phyloP scores from a whole-genome alignment of 2,888 invertebrate species.

The Pseudococcus viburni region DNA sequence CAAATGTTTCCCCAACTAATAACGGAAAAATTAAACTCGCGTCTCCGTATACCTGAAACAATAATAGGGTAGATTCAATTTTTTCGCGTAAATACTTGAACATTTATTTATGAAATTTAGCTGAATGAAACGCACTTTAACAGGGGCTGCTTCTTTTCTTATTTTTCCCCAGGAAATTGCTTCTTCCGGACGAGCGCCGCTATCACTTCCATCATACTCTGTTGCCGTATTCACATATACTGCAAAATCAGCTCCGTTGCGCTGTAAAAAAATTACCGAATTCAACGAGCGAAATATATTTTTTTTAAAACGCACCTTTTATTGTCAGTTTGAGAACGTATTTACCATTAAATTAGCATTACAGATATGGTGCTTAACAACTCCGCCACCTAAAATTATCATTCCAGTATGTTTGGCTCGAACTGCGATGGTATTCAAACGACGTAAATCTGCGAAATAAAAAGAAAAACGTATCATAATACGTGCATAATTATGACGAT shows the following conservation, averaged over 20 bases:
- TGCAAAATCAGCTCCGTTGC: conserved; percentile 96
- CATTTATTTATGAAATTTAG: background rate
- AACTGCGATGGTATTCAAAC: conserved; percentile 94
- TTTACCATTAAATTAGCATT: conserved; percentile 98
- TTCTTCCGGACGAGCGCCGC: conserved; percentile 98
- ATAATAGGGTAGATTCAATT: background rate
- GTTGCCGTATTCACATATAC: conserved; percentile 96
- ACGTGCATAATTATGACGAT: background rate
- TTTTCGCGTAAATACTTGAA: background rate
- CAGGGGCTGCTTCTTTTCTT: conserved; percentile 86
- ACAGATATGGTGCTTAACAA: conserved; percentile 99
- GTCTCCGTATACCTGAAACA: conserved; percentile 85
- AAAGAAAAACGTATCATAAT: background rate
- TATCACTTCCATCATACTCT: conserved; percentile 98
- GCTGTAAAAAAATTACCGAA: conserved; percentile 72
- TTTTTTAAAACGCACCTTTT: background rate
- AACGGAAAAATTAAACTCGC: conserved; percentile 95
- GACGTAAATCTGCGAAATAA: conserved; percentile 80
- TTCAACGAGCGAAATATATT: background rate
- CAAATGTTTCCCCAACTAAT: conserved; percentile 96
- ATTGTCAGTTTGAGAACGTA: conserved; percentile 15
- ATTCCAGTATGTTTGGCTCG: conserved; percentile 95
- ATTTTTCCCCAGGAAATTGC: conserved; percentile 99
- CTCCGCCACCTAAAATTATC: conserved; percentile 95
- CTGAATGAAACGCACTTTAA: conserved; percentile 78